Base-by-base conservation (phyloP, 2,888 invertebrate species). In the Emmelina monodactyla region DNA sequence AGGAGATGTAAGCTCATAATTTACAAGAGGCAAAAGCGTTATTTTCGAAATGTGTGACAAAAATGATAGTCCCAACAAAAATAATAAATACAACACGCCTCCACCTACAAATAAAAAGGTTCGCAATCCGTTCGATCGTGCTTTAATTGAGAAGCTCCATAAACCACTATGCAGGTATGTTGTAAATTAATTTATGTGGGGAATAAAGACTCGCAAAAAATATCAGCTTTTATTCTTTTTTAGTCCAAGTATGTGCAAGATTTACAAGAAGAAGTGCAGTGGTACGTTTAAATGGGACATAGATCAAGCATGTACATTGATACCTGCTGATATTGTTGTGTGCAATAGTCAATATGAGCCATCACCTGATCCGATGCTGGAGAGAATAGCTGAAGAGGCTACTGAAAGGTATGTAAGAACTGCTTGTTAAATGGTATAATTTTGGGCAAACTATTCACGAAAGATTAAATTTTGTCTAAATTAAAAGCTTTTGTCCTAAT, bases 91-190 rank as follows among this genome's bases (percentile, higher is more conserved):
- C n/a, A n/a, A n/a, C n/a, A n/a, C n/a, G 65, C 60, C 78, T 14
- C 76, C 78, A 19, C 72, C 70, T 32, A 61, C 60, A 22, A 67
- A 59, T 47, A 65, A 53, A 51, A 79, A 69, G 66, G 82, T 87
- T 33, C 75, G 82, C 41, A 89, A 88, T 73, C 88, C 88, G 2
- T 89, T 89, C 55, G 88, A 88, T 49, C 78, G 76, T 47, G 85
- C 81, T 32, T 63, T 88, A 42, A 83, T 85, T 33, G 86, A 85
- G 45, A 83, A 82, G 51, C 63, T 88, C 37, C 87, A 88, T 59
- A 79, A 85, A 38, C 86, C 87, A 43, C 79, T 89, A 52, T 88
- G 87, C 65, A 89, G 89, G 86, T 85, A 58, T 63, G 11, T n/a
- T n/a, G 12, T 22, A 3, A 4, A 32, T 13, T 16, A 14, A 9